Evolutionary conservation across 1,140 invertebrate species (phyloP), one percentile per base, ranked within the genome.

Genomic region (Ceratina japonica): DNA sequence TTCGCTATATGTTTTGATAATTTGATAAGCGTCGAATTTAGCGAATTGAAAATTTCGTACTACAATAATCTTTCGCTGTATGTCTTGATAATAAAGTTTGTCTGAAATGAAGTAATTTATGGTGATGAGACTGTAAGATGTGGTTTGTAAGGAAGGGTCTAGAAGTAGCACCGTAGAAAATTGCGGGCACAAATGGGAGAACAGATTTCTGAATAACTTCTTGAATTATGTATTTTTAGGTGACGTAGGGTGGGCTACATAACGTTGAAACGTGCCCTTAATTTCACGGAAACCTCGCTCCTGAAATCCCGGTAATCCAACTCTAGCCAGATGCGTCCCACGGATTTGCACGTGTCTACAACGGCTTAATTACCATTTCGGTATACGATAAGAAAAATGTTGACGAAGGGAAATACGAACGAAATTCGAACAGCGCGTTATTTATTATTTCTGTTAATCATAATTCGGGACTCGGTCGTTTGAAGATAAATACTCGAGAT

Each of bases 291-390:
- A 24, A 24, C 13, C 64, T 3, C 15, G 37, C 37, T 44, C 7
- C 44, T 66, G 44, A 51, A 66, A 66, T 66, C 20, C 64, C 8
- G 37, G 64, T 66, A 66, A 66, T 66, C 64, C 44, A 18, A 0
- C 64, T 66, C 20, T 51, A 51, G 44, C 64, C 64, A 66, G 64
- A 66, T 66, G 64, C 8, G 44, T 66, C 37, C 64, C 22, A 44
- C 64, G 64, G 44, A 66, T 51, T 44, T 44, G 27, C 64, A 24
- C 15, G 20, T 51, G 44, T 20, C 44, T 12, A 49, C 16, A 4
- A 24, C 24, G 13, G 13, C 24, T 27, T 61, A 27, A 61, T 61
- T 61, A 16, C 24, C 20, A 66, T 66, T 66, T 22, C 16, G 16
- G 37, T 44, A 22, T 12, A 22, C 4, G n/a, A 15, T 15, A 24